A percentile compares a stretch with the other conserved stretches of the same genome.
Evolutionary conservation across 2,888 invertebrate genomes (phyloP).

Genomic region (Ectemnius cavifrons): DNA sequence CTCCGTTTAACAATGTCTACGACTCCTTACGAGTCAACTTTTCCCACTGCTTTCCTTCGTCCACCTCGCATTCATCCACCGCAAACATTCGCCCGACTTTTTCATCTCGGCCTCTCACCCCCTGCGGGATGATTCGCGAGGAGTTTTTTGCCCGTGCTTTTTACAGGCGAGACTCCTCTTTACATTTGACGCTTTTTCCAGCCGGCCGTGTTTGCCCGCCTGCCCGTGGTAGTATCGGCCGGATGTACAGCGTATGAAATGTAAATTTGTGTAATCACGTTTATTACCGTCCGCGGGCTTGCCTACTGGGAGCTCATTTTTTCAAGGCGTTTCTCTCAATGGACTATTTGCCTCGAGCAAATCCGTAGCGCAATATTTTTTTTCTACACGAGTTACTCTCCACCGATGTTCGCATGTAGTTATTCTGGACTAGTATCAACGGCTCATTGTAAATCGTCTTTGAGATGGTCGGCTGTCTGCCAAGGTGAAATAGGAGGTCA

Average conservation of each 20-base stretch:
- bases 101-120: not conserved
- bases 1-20: conserved; percentile 12
- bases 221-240: too few relatives aligned
- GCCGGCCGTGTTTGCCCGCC: too few relatives aligned
- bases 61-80: not conserved
- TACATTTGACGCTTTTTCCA: too few relatives aligned
- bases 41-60: conserved; percentile 19
- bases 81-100: not conserved
- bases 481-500: conserved; percentile 52
- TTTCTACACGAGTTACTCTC: conserved; percentile 2
- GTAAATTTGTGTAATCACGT: too few relatives aligned
- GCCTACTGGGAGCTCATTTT: conserved; percentile 21
- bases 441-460: conserved; percentile 25
- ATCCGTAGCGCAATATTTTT: conserved; percentile 31
- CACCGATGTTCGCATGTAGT: conserved; percentile 22
- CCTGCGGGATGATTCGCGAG: not conserved
- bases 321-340: not conserved
- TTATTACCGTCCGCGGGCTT: too few relatives aligned
- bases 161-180: too few relatives aligned
- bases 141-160: too few relatives aligned
- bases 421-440: too few relatives aligned
- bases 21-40: conserved; percentile 30
- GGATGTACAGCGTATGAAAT: too few relatives aligned
- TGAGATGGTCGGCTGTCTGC: conserved; percentile 33
- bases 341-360: conserved; percentile 23